A percentile compares a stretch with the other conserved stretches of the same genome.
Conservation (phyloP, 2,113 vertebrate genomes). For the Siphamia tubifer region DNA sequence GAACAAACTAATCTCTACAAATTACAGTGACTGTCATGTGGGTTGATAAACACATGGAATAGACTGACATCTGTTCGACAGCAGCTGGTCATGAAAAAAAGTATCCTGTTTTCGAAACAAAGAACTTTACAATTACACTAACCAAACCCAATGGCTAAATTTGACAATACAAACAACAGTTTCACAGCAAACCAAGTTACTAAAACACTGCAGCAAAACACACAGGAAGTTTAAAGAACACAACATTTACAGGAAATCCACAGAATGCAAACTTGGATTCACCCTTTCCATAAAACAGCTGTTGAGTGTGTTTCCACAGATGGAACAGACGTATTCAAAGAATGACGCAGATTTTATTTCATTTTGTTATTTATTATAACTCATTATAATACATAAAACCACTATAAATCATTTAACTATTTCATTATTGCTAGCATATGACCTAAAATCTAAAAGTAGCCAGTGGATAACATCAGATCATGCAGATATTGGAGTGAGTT, state of each 20-base stretch:
- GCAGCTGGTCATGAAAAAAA: too few species aligned
- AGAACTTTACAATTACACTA: too few species aligned
- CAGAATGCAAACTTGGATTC: neutral
- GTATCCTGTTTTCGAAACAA: neutral
- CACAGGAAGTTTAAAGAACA: too few species aligned
- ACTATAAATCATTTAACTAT: too few species aligned
- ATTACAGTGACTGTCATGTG: constrained; percentile 3
- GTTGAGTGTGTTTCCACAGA: neutral
- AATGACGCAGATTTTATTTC: too few species aligned
- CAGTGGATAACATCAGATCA: too few species aligned
- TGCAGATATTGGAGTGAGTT: too few species aligned
- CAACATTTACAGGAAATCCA: neutral
- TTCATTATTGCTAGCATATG: neutral
- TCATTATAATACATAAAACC: neutral
- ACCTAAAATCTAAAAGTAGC: neutral
- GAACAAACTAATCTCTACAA: neutral
- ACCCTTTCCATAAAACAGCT: neutral
- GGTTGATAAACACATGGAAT: neutral
- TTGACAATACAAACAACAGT: too few species aligned
- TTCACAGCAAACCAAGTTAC: neutral
- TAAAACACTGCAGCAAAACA: too few species aligned
- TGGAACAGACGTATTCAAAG: too few species aligned
- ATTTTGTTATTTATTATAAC: neutral
- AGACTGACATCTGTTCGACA: constrained; percentile 4
- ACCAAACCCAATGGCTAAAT: too few species aligned